phyloP scores from a whole-genome alignment of 2,797 vertebrate species.

The Ambastaia sidthimunki region DNA sequence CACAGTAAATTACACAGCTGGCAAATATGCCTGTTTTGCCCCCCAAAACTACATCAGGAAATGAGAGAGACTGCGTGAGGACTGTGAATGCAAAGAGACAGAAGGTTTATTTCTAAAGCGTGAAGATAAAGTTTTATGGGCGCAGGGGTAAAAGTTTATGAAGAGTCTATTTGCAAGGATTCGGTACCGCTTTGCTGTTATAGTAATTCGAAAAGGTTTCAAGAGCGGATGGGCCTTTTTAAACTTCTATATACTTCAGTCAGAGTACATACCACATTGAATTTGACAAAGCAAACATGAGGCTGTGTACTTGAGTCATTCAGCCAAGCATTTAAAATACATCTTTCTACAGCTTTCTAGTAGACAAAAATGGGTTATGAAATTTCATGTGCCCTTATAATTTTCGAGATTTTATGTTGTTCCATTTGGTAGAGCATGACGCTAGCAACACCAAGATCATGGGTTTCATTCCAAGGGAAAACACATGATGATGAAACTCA shows the following conservation, averaged over 20 bases:
- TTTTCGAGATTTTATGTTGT: no score
- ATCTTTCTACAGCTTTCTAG: background rate
- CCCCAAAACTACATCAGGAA: slow-evolving; percentile 81
- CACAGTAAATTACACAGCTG: slow-evolving; percentile 96
- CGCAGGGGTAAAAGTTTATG: slow-evolving; percentile 42
- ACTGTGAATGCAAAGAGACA: slow-evolving; percentile 71
- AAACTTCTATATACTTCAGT: background rate
- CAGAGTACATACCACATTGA: background rate
- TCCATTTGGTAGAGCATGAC: background rate
- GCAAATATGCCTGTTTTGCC: slow-evolving; percentile 97
- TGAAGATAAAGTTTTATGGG: slow-evolving; percentile 42
- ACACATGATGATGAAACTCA: no score
- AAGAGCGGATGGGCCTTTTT: background rate
- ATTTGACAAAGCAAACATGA: background rate
- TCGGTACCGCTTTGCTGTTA: background rate
- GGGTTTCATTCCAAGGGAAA: no score
- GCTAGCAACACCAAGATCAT: background rate
- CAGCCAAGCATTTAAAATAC: background rate
- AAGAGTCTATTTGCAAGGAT: slow-evolving; percentile 8
- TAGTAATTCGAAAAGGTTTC: background rate
- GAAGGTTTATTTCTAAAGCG: slow-evolving; percentile 48
- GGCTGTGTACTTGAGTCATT: background rate
- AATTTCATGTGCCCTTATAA: no score
- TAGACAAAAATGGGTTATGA: background rate
- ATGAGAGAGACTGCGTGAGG: slow-evolving; percentile 69